Evolutionary conservation across 1,140 invertebrate species (phyloP), one percentile per base, ranked within the genome.

Genomic region (Scaptomyza graminum): DNA sequence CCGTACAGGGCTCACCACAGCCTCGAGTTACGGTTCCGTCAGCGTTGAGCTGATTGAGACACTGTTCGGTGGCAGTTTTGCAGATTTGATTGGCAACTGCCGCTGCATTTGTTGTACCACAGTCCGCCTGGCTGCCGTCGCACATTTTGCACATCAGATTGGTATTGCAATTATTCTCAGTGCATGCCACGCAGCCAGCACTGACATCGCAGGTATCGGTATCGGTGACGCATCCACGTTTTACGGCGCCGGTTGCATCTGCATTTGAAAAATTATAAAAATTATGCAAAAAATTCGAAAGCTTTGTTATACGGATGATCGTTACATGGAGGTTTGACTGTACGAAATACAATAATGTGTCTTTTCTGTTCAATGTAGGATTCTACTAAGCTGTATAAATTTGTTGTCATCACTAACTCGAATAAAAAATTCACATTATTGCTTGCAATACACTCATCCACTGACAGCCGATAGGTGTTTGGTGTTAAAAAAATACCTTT

Each of bases 111-210:
- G 51, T 54, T 41, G 65, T 69, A 5, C 37, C 51, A 31, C 82
- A 90, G 3, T 44, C 15, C 11, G 46, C 5, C 0, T 52, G 16
- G 16, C 34, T 2, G 3, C 43, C 61, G 3, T 37, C 1, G 46
- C 85, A 90, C 0, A 39, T n/a, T 18, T 76, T 71, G 61, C 85
- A 90, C 9, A 90, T 37, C 8, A 55, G 6, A 9, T 62, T 49
- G 0, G 7, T 13, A 22, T 90, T 91, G 56, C 85, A 90, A 0
- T 68, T 63, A 0, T 70, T 59, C 0, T 5, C 12, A 5, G 2
- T 1, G 37, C 37, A 41, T 1, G n/a, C 13, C 1, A 3, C 0
- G 1, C 82, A 82, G 8, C 0, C 5, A 3, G 9, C 4, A 1
- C 0, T 8, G 0, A 6, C 6, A 6, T 5, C 6, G 28, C 28